Percentiles rank a stretch among this genome's conserved stretches.
These are phyloP conservation scores for Magallana ariakensis DNA, from an alignment of 1,140 invertebrate genomes.

Conservation along the genomic window DNA sequence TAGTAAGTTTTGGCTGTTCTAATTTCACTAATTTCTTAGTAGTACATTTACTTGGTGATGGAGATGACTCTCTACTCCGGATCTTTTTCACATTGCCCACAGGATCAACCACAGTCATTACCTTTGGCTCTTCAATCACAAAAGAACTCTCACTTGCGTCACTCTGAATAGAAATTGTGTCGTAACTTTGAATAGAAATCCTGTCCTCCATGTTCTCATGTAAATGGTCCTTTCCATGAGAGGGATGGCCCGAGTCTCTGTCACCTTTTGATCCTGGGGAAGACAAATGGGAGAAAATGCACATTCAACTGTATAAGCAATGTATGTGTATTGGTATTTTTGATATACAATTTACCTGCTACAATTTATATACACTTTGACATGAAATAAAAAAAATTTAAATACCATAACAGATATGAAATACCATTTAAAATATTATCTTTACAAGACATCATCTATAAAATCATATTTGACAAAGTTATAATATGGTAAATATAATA, in stretches of 20 bases:
- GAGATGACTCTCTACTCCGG: constrained; percentile 1
- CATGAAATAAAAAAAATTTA: too few species aligned
- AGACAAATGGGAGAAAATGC: neutral
- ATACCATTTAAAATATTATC: too few species aligned
- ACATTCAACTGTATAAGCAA: too few species aligned
- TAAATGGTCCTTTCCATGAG: neutral
- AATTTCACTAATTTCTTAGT: neutral
- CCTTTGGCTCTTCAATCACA: neutral
- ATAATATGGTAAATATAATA: too few species aligned
- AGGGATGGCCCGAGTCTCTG: neutral
- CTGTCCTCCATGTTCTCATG: neutral
- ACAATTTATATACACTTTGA: too few species aligned
- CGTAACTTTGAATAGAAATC: neutral
- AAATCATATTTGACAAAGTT: too few species aligned
- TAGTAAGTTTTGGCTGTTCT: neutral
- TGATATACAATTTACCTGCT: too few species aligned
- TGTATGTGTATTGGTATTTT: too few species aligned
- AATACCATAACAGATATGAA: too few species aligned
- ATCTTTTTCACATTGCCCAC: neutral
- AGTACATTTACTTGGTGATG: neutral
- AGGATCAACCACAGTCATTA: neutral
- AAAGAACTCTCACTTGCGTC: neutral
- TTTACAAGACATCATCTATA: too few species aligned
- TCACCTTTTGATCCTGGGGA: constrained; percentile 1
- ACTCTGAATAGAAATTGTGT: neutral